Base-by-base conservation (phyloP, 2,888 invertebrate genomes). In the Bugula neritina region DNA sequence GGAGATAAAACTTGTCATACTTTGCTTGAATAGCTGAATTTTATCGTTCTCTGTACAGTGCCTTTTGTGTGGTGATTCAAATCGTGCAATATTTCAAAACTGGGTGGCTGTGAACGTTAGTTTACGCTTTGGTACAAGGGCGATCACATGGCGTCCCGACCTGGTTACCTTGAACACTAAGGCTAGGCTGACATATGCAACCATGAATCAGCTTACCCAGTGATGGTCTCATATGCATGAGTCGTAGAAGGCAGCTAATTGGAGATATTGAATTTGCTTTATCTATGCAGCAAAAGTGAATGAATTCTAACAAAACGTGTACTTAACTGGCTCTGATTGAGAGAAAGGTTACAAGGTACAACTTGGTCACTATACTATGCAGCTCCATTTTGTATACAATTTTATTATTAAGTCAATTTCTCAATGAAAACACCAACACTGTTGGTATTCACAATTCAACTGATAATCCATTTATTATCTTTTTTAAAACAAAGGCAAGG, bases 141-240 rank as follows among this genome's bases (percentile, higher is more conserved):
- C n/a, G n/a, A n/a, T n/a, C n/a, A n/a, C n/a, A n/a, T n/a, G n/a
- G n/a, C n/a, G n/a, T n/a, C n/a, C n/a, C n/a, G n/a, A n/a, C n/a
- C n/a, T n/a, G n/a, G n/a, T n/a, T n/a, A n/a, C n/a, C n/a, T n/a
- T n/a, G n/a, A n/a, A n/a, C n/a, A n/a, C n/a, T n/a, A n/a, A n/a
- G n/a, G n/a, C n/a, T n/a, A n/a, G n/a, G n/a, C n/a, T n/a, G n/a
- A 43, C 43, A 43, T 43, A 43, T 43, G 17, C 17, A 43, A 17
- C 3, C 17, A 17, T 43, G 43, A 43, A 43, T 43, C 43, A 43
- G 17, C 17, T 17, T 43, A 43, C 27, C 13, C 31, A 31, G 31
- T 63, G 34, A 13, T 63, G 63, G 27, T 63, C 10, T 63, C n/a
- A 31, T 63, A 63, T n/a, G 63, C 63, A 29, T 63, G 63, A 31